phyloP scores from a whole-genome alignment of 2,888 invertebrate species.

The Eurois occulta region DNA sequence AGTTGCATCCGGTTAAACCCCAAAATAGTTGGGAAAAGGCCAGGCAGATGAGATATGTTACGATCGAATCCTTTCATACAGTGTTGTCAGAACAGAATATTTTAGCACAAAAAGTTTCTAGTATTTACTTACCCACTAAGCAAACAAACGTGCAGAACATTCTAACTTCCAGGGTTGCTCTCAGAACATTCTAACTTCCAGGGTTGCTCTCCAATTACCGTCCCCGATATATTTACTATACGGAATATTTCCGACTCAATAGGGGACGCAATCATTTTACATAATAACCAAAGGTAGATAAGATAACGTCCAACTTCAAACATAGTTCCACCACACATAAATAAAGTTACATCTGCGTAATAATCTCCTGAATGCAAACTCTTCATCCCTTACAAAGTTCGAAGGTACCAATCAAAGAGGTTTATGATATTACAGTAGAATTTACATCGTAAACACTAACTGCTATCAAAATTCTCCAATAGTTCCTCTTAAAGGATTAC shows the following conservation, averaged over 20 bases:
- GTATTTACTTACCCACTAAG: neutral
- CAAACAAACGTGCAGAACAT: neutral
- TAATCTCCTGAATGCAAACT: slow-evolving; percentile 69
- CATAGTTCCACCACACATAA: slow-evolving; percentile 54
- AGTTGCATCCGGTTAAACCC: too few relatives aligned
- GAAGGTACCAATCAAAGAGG: slow-evolving; percentile 87
- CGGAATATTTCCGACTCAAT: slow-evolving; percentile 8
- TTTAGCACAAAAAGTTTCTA: neutral
- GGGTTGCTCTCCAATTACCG: neutral
- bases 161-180: neutral
- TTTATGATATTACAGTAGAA: slow-evolving; percentile 88
- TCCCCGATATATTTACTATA: neutral
- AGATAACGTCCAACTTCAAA: slow-evolving; percentile 61
- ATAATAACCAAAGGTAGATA: slow-evolving; percentile 43
- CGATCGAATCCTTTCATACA: neutral
- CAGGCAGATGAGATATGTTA: too few relatives aligned
- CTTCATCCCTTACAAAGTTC: slow-evolving; percentile 81
- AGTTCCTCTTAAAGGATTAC: slow-evolving; percentile 89
- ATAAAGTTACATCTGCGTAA: slow-evolving; percentile 61
- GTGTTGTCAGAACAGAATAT: neutral
- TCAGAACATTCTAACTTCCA: neutral
- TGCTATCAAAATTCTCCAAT: slow-evolving; percentile 86
- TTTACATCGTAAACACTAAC: slow-evolving; percentile 90
- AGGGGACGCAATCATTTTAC: slow-evolving; percentile 46
- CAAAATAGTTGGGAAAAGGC: too few relatives aligned